Conservation (phyloP, 2,113 vertebrate genomes). For the Macrotus californicus region DNA sequence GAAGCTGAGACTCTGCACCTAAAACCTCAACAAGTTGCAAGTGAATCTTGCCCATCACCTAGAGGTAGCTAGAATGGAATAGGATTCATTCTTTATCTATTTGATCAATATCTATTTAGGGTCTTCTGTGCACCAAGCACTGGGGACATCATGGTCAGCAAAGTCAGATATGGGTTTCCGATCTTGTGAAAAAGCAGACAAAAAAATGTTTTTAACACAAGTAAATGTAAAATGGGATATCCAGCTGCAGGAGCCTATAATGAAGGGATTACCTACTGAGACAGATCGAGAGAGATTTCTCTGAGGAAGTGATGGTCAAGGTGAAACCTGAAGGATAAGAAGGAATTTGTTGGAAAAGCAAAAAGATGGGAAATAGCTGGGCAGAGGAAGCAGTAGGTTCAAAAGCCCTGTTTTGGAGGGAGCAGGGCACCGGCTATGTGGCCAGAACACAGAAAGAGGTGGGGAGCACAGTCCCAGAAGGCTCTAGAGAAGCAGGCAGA, state of each 20-base stretch:
- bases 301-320: neutral
- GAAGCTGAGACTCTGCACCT: neutral
- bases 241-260: neutral
- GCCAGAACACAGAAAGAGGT: neutral
- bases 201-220: neutral
- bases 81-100: neutral
- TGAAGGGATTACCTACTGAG: neutral
- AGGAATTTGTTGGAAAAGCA: neutral
- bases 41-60: neutral
- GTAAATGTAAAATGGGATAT: neutral
- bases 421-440: neutral
- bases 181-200: neutral
- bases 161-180: neutral
- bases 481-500: neutral
- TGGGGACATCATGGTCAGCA: neutral
- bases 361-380: rapidly evolving
- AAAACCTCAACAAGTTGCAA: neutral
- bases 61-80: neutral
- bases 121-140: neutral
- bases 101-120: neutral
- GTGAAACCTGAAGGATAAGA: neutral
- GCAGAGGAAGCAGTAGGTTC: neutral
- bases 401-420: neutral
- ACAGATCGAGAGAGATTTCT: neutral
- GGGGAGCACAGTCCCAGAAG: no score